Percentiles rank a stretch among this genome's conserved stretches.
These are phyloP conservation scores for Acipenser ruthenus DNA, from an alignment of 2,797 vertebrate species.

Conservation along the genomic window DNA sequence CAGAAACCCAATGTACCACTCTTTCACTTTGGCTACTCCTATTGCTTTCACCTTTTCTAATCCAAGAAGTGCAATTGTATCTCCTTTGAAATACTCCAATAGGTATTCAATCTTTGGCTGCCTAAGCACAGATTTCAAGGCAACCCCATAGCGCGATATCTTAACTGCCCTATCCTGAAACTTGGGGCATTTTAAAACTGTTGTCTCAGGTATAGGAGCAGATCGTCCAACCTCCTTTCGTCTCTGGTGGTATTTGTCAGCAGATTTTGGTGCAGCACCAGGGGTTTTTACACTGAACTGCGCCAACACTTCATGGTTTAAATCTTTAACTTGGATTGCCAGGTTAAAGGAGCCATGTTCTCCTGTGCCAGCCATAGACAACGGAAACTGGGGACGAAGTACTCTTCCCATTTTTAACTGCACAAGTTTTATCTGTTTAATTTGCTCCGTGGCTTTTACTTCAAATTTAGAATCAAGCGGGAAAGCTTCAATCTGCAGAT, in stretches of 20 bases:
- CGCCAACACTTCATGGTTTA: slow-evolving; percentile 41
- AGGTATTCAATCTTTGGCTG: slow-evolving; percentile 85
- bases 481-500: slow-evolving; percentile 62
- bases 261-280: slow-evolving; percentile 60
- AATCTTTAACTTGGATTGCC: slow-evolving; percentile 57
- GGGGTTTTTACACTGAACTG: slow-evolving; percentile 74
- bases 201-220: slow-evolving; percentile 52
- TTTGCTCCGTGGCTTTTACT: slow-evolving; percentile 62
- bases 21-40: slow-evolving; percentile 84
- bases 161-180: slow-evolving; percentile 70
- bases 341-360: slow-evolving; percentile 74
- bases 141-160: slow-evolving; percentile 72
- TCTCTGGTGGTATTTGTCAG: slow-evolving; percentile 42
- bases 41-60: slow-evolving; percentile 77
- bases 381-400: slow-evolving; percentile 67
- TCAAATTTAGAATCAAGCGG: slow-evolving; percentile 66
- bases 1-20: slow-evolving; percentile 88
- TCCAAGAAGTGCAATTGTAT: slow-evolving; percentile 83
- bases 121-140: slow-evolving; percentile 84
- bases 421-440: slow-evolving; percentile 67
- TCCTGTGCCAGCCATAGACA: slow-evolving; percentile 56
- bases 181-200: slow-evolving; percentile 55
- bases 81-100: slow-evolving; percentile 94
- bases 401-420: slow-evolving; percentile 69
- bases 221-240: slow-evolving; percentile 50